phyloP scores from a whole-genome alignment of 2,797 vertebrate species.

The Enteromius afrohamiltoni region DNA sequence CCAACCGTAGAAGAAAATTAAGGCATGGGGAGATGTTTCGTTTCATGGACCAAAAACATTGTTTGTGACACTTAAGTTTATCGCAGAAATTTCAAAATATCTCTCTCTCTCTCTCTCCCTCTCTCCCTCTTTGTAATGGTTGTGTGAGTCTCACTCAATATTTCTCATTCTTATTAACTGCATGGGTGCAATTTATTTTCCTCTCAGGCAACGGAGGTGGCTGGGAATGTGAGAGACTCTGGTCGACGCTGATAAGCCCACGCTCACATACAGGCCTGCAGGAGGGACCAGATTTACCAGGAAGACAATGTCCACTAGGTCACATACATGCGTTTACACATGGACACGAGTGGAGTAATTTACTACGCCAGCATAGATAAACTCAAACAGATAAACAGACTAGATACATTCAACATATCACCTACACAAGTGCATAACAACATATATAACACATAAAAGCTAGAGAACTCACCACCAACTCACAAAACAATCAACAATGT shows the following conservation, averaged over 20 bases:
- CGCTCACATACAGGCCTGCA: slow-evolving; percentile 80
- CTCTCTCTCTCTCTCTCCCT: slow-evolving; percentile 52
- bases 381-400: slow-evolving; percentile 55
- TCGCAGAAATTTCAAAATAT: slow-evolving; percentile 75
- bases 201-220: slow-evolving; percentile 89
- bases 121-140: slow-evolving; percentile 69
- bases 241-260: slow-evolving; percentile 91
- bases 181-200: slow-evolving; percentile 95
- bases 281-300: slow-evolving; percentile 89
- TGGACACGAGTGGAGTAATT: slow-evolving; percentile 40
- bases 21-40: slow-evolving; percentile 50
- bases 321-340: slow-evolving; percentile 50
- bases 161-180: slow-evolving; percentile 96
- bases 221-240: slow-evolving; percentile 83
- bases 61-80: slow-evolving; percentile 67
- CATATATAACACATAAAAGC: not conserved
- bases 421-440: not conserved
- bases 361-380: slow-evolving; percentile 47
- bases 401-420: slow-evolving; percentile 34
- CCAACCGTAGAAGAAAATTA: slow-evolving; percentile 32
- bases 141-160: slow-evolving; percentile 86
- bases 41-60: slow-evolving; percentile 66
- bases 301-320: slow-evolving; percentile 92
- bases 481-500: not conserved
- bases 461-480: not conserved